Evolutionary conservation across 2,797 vertebrate species (phyloP).

Genomic region (Tragelaphus eurycerus): DNA sequence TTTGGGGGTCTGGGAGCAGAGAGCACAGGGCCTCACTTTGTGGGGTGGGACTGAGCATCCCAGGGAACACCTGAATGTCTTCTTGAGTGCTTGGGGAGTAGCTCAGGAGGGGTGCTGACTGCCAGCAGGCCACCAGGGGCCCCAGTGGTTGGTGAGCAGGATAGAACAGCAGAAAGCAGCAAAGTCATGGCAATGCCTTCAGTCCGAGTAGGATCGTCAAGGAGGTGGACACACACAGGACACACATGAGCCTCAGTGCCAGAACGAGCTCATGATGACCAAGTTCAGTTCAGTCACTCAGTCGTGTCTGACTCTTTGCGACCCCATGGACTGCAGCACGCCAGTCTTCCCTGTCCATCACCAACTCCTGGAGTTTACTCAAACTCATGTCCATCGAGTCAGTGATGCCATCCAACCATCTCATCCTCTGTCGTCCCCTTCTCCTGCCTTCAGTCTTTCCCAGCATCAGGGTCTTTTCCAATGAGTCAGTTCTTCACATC

Average conservation of each 20-base stretch:
- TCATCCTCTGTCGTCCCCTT: neutral
- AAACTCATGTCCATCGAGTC: neutral
- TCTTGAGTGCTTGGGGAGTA: neutral
- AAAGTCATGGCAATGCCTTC: neutral
- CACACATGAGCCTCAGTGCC: neutral
- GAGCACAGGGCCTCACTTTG: neutral
- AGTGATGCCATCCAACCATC: neutral
- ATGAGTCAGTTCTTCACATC: neutral
- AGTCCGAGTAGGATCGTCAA: neutral
- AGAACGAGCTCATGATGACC: neutral
- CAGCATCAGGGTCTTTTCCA: neutral
- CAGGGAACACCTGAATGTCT: neutral
- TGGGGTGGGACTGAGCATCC: neutral
- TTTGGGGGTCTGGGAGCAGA: neutral
- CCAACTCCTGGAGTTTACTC: neutral
- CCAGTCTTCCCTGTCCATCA: neutral
- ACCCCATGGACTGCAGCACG: neutral
- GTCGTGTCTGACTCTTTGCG: neutral
- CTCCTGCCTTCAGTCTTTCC: neutral
- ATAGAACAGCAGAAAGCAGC: neutral
- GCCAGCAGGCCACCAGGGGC: neutral
- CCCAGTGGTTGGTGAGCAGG: neutral
- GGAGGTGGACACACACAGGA: neutral
- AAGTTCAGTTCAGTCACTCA: neutral
- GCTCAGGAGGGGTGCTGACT: neutral